Evolutionary conservation across 1,140 invertebrate genomes (phyloP).

Genomic region (Epicauta chinensis): DNA sequence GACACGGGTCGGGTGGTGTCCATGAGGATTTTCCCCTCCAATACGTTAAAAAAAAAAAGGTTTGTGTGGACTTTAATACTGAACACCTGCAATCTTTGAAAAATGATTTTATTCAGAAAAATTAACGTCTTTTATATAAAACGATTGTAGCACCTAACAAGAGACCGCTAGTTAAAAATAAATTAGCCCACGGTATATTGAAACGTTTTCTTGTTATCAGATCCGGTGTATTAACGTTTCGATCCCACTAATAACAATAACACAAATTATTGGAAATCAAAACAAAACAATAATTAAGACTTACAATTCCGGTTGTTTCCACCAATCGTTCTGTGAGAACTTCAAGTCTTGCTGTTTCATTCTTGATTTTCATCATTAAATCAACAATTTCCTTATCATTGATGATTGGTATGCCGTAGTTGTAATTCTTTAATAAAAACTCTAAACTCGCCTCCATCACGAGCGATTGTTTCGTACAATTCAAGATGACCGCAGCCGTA

Average conservation of each 20-base stretch:
- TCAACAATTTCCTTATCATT: neutral
- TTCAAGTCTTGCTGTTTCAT: neutral
- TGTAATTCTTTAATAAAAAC: slow-evolving; percentile 21
- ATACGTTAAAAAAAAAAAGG: no score
- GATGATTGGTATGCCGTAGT: neutral
- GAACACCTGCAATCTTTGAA: no score
- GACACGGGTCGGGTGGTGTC: no score
- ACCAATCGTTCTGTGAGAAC: neutral
- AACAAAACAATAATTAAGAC: neutral
- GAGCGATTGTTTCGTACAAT: slow-evolving; percentile 29
- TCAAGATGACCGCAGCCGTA: slow-evolving; percentile 26
- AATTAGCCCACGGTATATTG: slow-evolving; percentile 2
- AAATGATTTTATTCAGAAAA: no score
- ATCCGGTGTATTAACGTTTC: neutral
- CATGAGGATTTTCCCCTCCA: no score
- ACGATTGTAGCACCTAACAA: neutral
- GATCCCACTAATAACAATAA: slow-evolving; percentile 11
- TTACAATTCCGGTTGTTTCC: neutral
- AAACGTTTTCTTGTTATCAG: slow-evolving; percentile 1
- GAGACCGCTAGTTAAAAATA: neutral
- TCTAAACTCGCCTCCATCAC: slow-evolving; percentile 33
- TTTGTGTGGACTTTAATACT: no score
- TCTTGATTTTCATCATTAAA: neutral
- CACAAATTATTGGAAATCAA: no score
- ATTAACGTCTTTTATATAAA: neutral